These are phyloP conservation scores for Physella acuta DNA, from an alignment of 1,140 invertebrate species.

Conservation along the genomic window DNA sequence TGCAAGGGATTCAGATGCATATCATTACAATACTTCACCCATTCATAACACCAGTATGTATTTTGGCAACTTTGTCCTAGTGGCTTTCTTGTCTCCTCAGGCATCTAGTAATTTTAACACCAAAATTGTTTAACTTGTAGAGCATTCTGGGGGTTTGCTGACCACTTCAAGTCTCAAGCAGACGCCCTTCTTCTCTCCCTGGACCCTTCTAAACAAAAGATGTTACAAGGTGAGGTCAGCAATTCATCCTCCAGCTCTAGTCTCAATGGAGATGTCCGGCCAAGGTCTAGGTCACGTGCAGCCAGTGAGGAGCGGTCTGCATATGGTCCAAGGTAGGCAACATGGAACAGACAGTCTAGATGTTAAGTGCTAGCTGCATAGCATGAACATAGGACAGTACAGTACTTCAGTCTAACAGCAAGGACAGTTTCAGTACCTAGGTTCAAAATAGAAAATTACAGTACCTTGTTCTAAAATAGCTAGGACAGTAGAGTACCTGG, in stretches of 20 bases:
- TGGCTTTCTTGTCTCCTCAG: not conserved
- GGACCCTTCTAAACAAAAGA: constrained; percentile 81
- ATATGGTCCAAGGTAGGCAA: constrained; percentile 18
- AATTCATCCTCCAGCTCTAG: constrained; percentile 61
- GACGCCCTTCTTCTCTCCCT: constrained; percentile 80
- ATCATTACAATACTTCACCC: no score
- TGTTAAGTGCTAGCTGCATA: no score
- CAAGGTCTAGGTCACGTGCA: constrained; percentile 33
- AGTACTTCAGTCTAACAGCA: no score
- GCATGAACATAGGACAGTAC: no score
- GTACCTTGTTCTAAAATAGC: no score
- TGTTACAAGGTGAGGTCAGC: constrained; percentile 65
- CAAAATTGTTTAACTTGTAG: constrained; percentile 54
- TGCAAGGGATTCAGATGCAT: no score
- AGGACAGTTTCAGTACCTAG: no score
- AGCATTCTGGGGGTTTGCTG: constrained; percentile 86
- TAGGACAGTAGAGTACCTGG: no score
- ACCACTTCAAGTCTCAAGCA: constrained; percentile 87
- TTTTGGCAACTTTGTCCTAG: no score
- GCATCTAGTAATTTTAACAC: not conserved
- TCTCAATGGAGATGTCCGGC: constrained; percentile 43
- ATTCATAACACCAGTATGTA: no score
- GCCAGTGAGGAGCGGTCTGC: constrained; percentile 47
- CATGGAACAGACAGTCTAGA: no score
- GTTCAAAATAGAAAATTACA: no score